phyloP scores from a whole-genome alignment of 2,888 invertebrate genomes.

The Agrilus cyanescens region DNA sequence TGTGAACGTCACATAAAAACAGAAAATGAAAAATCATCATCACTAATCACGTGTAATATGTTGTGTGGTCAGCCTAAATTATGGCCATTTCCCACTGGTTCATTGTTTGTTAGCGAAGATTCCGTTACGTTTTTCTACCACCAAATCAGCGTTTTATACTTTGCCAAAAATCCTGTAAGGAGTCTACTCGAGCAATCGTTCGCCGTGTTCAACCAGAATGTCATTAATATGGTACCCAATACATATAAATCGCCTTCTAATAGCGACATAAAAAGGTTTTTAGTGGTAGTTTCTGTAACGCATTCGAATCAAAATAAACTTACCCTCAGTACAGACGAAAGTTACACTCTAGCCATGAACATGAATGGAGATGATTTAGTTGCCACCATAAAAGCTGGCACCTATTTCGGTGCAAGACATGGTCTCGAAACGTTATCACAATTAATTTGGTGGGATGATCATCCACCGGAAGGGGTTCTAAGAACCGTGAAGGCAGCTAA shows the following conservation, averaged over 20 bases:
- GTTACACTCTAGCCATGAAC: slow-evolving; percentile 53
- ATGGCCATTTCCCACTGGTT: slow-evolving; percentile 72
- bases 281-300: slow-evolving; percentile 43
- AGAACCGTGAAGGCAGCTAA: slow-evolving; percentile 53
- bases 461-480: slow-evolving; percentile 43
- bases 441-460: slow-evolving; percentile 66
- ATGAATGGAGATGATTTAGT: slow-evolving; percentile 38
- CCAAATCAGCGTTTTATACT: slow-evolving; percentile 39
- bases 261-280: slow-evolving; percentile 27
- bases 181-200: slow-evolving; percentile 41
- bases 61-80: slow-evolving; percentile 62
- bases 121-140: slow-evolving; percentile 47
- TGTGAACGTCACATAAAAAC: slow-evolving; percentile 48
- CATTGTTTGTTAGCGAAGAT: slow-evolving; percentile 51
- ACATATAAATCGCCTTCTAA: slow-evolving; percentile 19
- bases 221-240: slow-evolving; percentile 21
- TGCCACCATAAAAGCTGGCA: slow-evolving; percentile 51
- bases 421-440: slow-evolving; percentile 70
- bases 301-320: slow-evolving; percentile 41
- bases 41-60: slow-evolving; percentile 66
- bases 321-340: slow-evolving; percentile 59
- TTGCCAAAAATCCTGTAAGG: slow-evolving; percentile 34
- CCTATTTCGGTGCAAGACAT: slow-evolving; percentile 68
- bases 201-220: slow-evolving; percentile 35
- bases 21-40: slow-evolving; percentile 35